Evolutionary conservation across 2,113 vertebrate genomes (phyloP).

Genomic region (Suricata suricatta): DNA sequence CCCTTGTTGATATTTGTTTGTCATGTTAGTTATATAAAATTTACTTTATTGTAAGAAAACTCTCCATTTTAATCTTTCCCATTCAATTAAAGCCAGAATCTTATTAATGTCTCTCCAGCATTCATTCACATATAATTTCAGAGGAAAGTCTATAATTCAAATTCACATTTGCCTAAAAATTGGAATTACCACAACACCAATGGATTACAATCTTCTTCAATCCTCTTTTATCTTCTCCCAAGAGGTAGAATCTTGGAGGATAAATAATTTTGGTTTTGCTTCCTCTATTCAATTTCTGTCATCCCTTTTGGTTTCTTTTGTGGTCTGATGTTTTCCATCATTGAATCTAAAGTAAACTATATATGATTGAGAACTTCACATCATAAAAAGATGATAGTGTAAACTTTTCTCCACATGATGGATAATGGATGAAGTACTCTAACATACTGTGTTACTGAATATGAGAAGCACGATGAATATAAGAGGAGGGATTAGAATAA

Average conservation of each 20-base stretch:
- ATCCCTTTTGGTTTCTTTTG: background rate
- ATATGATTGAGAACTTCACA: background rate
- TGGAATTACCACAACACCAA: background rate
- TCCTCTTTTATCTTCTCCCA: background rate
- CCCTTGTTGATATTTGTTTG: background rate
- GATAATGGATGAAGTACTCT: background rate
- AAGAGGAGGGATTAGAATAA: background rate
- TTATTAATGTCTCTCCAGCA: background rate
- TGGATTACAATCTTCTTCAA: background rate
- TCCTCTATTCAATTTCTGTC: background rate
- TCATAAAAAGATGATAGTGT: background rate
- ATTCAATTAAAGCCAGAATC: background rate
- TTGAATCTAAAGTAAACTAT: background rate
- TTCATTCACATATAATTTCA: constrained; percentile 8
- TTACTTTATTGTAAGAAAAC: background rate
- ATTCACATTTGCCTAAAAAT: background rate
- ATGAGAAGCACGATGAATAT: background rate
- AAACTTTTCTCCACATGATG: background rate
- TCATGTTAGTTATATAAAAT: background rate
- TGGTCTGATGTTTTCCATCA: background rate
- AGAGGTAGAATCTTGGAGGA: background rate
- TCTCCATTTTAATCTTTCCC: background rate
- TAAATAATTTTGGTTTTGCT: background rate
- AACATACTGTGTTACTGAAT: background rate
- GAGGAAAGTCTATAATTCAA: background rate